Conservation (phyloP, 2,888 invertebrate genomes). For the Thereva unica region DNA sequence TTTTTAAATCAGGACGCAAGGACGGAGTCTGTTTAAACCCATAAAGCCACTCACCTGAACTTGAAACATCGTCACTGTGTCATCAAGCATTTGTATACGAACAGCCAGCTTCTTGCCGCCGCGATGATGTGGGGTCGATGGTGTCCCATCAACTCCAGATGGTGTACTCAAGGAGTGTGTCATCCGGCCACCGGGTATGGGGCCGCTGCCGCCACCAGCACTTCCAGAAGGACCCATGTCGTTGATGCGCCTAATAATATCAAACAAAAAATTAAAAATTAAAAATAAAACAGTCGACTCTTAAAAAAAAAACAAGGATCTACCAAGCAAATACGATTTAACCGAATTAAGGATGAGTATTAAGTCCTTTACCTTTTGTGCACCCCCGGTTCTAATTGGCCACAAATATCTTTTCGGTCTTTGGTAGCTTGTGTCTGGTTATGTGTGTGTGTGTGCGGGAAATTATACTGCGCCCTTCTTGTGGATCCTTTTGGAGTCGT, state of each 20-base stretch:
- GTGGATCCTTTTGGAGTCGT: too few relatives aligned
- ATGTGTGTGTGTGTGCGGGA: too few relatives aligned
- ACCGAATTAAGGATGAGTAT: too few relatives aligned
- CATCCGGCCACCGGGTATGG: conserved; percentile 65
- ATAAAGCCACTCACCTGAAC: conserved; percentile 71
- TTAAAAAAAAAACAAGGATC: neutral
- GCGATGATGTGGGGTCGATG: conserved; percentile 77
- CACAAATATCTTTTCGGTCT: too few relatives aligned
- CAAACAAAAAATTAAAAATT: too few relatives aligned
- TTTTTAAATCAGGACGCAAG: neutral
- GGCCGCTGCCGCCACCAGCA: conserved; percentile 45
- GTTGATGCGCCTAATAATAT: neutral
- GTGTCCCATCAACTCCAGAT: conserved; percentile 73
- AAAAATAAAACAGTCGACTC: too few relatives aligned
- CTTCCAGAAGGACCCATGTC: conserved; percentile 40
- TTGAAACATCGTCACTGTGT: conserved; percentile 87
- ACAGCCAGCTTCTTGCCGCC: conserved; percentile 90
- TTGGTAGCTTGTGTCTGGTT: too few relatives aligned
- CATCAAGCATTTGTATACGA: conserved; percentile 87
- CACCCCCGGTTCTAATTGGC: too few relatives aligned
- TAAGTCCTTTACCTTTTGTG: too few relatives aligned
- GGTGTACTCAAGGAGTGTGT: conserved; percentile 85
- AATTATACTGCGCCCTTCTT: too few relatives aligned
- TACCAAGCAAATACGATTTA: neutral
- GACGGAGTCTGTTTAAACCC: neutral